Evolutionary conservation across 2,113 vertebrate genomes (phyloP), one percentile per base, ranked within the genome.

Genomic region (Himantopus leucocephalus): DNA sequence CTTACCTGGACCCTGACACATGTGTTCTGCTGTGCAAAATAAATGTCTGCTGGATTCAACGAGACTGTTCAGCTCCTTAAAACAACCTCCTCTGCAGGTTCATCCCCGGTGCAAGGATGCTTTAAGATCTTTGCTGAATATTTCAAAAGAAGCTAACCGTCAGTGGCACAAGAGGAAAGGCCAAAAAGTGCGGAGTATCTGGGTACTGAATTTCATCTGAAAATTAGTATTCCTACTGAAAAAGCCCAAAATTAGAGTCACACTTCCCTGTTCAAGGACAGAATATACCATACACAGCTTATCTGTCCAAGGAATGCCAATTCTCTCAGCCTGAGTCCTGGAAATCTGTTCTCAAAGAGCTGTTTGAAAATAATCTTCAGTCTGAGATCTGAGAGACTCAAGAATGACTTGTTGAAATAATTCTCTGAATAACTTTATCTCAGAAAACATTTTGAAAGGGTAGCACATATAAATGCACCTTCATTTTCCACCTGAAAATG

Each of bases 301-400:
- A 85, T 55, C 59, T 78, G 50, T 66, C 48, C 7, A 17, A 80
- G 68, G 37, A 94, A 96, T 86, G 74, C n/a, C 29, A 86, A 47
- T 77, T 92, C 30, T 80, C 32, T 77, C 47, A 74, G 39, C 12
- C 43, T 10, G 34, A 74, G 26, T 88, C 80, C 76, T 90, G 73
- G 73, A 94, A 74, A 92, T 59, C 55, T 35, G 5, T 67, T 93
- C 79, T 89, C 76, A 94, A 93, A 88, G 72, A 58, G 52, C 39
- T 92, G 72, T 92, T 94, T 89, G 85, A 94, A 94, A 93, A 88
- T 52, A 91, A 86, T 88, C 78, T 71, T 75, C 83, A 64, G 27
- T 29, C 47, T 78, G 64, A 91, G 83, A 93, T 92, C 85, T 94
- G 74, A 96, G 60, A 94, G 80, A 80, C 64, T 88, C 63, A 76